Base-by-base conservation (phyloP, 2,888 invertebrate species). In the Synanthedon formicaeformis region DNA sequence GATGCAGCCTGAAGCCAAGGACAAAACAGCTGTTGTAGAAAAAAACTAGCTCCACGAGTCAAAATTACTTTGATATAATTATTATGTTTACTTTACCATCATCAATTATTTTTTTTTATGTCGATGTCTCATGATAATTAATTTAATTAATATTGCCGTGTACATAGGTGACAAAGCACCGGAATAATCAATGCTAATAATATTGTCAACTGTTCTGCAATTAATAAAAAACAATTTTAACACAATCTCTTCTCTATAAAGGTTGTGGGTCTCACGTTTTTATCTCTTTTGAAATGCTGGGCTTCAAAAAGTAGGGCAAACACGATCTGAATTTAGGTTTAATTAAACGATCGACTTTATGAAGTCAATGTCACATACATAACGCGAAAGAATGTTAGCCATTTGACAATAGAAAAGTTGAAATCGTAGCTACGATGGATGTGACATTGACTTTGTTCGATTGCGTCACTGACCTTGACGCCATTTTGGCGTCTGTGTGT, bases 371-470 rank as follows among this genome's bases (percentile, higher is more conserved):
- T 80, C 79, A 80, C 77, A 76, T 74, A 71, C 14, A n/a, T 48
- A 16, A 14, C 16, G 18, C 49, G 16, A 45, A 45, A 13, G n/a
- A 45, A 45, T 45, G 45, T 45, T n/a, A 14, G 16, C 23, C 23
- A 49, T 49, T 49, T 8, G 18, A 16, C 12, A 49, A 23, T 49
- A 11, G 8, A 48, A 23, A 4, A 23, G 23, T 4, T 23, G 23
- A 23, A 23, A 23, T 58, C 58, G 61, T 60, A 64, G 59, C 63
- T 64, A 60, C 65, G 60, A 60, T 60, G 64, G 70, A 75, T 78
- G 79, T 82, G 81, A 88, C 88, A 88, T 89, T 91, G 91, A 90
- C 89, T 89, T 92, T 92, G 92, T 91, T 88, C 88, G 34, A 34
- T 34, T 34, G 90, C 83, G 85, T 89, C 86, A 86, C 84, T 89